Base-by-base conservation (phyloP, 2,113 vertebrate genomes). In the Turnix velox region DNA sequence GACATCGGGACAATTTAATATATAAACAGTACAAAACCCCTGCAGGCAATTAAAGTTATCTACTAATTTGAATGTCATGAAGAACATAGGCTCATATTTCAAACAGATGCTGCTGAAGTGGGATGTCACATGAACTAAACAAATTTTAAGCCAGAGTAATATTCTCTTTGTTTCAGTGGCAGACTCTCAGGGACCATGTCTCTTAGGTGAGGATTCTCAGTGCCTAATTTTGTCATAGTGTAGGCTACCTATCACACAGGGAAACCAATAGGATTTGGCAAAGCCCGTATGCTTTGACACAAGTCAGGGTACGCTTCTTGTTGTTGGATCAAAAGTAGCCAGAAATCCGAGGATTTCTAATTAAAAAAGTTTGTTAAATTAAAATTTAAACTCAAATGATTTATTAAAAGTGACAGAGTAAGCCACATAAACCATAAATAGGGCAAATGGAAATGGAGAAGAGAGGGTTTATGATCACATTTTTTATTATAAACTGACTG, bases 181-280 rank as follows among this genome's bases (percentile, higher is more conserved):
- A 69, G 45, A 35, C 9, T 10, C 33, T 18, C 25, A n/a, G n/a
- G 57, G 22, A 37, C n/a, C 8, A 9, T 30, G 52, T 27, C 30
- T 39, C 6, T 63, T 57, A 49, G 15, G 12, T 30, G 14, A 87
- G 40, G 43, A 37, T 30, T 30, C 19, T 37, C 3, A 4, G 8
- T 15, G 23, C 27, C 8, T 40, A 14, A 25, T 35, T 54, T 68
- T 66, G 35, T 51, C 28, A 49, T 17, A 19, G 20, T 45, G 24
- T 10, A 55, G 15, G 9, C 14, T 28, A 57, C 12, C 18, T 20
- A 15, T 25, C 18, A 48, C 0, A 0, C 27, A 37, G 40, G 10
- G 23, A 73, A 66, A 45, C 23, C 66, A 78, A 62, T 3, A 19
- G 9, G 18, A 86, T 55, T 45, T 66, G n/a, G n/a, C n/a, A n/a